Evolutionary conservation across 2,888 invertebrate genomes (phyloP).

Genomic region (Nymphalis c-album): DNA sequence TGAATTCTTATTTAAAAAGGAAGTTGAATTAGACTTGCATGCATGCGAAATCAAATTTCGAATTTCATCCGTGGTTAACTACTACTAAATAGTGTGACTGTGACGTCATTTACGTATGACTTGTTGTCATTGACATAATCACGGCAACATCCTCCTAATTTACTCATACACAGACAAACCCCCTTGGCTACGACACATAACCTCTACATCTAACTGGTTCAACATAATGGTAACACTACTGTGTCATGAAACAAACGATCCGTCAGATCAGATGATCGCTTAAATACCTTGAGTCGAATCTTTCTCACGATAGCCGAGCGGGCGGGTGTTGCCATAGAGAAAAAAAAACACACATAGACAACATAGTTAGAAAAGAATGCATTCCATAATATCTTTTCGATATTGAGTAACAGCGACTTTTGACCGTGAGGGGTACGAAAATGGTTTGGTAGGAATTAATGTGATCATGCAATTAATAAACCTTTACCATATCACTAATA

Average conservation of each 20-base stretch:
- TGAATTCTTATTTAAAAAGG: too few relatives aligned
- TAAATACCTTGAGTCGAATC: constrained; percentile 80
- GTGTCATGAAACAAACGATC: constrained; percentile 48
- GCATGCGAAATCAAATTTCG: too few relatives aligned
- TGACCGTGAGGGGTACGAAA: constrained; percentile 42
- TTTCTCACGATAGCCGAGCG: constrained; percentile 84
- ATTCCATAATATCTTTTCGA: constrained; percentile 51
- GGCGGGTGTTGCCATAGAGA: constrained; percentile 86
- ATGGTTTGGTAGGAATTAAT: constrained; percentile 52
- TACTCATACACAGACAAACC: constrained; percentile 73
- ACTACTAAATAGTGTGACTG: too few relatives aligned
- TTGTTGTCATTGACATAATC: constrained; percentile 13
- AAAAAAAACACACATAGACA: constrained; percentile 86
- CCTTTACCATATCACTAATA: constrained; percentile 30
- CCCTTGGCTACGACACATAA: constrained; percentile 81
- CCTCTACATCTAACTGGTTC: constrained; percentile 72
- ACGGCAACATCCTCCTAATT: constrained; percentile 63
- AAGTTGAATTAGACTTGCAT: too few relatives aligned
- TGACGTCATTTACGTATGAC: too few relatives aligned
- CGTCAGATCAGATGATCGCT: constrained; percentile 26
- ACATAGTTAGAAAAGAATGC: constrained; percentile 84
- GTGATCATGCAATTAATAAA: constrained; percentile 55
- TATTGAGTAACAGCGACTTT: constrained; percentile 36
- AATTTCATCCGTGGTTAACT: too few relatives aligned
- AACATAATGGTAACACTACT: constrained; percentile 69